A percentile compares a stretch with the other conserved stretches of the same genome.
These are phyloP conservation scores for Abramis brama DNA, from an alignment of 2,113 vertebrate species.

Conservation along the genomic window DNA sequence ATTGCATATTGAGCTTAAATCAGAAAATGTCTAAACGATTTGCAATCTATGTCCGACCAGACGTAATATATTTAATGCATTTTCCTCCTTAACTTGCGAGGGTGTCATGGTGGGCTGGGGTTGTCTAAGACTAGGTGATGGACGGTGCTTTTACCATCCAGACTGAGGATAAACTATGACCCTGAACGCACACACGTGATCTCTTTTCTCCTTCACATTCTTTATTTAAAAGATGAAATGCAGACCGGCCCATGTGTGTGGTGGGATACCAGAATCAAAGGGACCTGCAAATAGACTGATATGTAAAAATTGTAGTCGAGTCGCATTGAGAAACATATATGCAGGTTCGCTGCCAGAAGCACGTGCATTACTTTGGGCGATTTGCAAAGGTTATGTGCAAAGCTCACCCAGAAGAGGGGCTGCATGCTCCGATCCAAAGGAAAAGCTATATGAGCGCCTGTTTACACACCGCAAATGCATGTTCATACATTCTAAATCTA, in stretches of 20 bases:
- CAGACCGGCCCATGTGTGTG: conserved; percentile 40
- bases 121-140: conserved; percentile 45
- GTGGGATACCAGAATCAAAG: conserved; percentile 34
- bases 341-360: conserved; percentile 54
- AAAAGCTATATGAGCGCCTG: conserved; percentile 27
- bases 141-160: conserved; percentile 42
- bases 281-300: conserved; percentile 28
- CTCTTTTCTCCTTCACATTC: conserved; percentile 37
- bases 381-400: conserved; percentile 50
- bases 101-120: not conserved
- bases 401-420: conserved; percentile 31
- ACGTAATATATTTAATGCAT: conserved; percentile 4
- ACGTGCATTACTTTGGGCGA: conserved; percentile 46
- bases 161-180: conserved; percentile 34
- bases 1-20: conserved; percentile 39
- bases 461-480: conserved; percentile 41
- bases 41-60: not conserved
- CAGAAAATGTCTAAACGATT: conserved; percentile 37
- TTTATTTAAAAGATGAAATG: conserved; percentile 24
- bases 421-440: conserved; percentile 25
- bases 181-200: not conserved
- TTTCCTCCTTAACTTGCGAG: conserved; percentile 15
- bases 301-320: conserved; percentile 30
- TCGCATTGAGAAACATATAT: conserved; percentile 60
- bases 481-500: conserved; percentile 39